Percentiles rank a stretch among this genome's conserved stretches.
phyloP scores from a whole-genome alignment of 2,113 vertebrate species.

The Myotis brandtii region DNA sequence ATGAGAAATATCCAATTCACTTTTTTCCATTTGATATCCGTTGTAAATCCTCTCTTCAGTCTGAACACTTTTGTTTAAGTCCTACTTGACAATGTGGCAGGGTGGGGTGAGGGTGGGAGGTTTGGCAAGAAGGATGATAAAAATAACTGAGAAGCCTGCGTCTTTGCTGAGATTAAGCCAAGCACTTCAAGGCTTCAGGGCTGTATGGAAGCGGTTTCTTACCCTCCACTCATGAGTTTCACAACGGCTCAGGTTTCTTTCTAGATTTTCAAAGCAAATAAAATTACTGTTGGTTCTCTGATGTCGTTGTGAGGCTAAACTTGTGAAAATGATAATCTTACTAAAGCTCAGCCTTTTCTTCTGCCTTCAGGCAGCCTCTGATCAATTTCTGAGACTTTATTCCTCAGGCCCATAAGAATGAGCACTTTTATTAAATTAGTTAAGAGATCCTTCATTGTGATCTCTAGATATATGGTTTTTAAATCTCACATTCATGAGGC shows the following conservation, averaged over 20 bases:
- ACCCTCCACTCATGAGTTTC: too few species aligned
- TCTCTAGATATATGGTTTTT: background rate
- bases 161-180: background rate
- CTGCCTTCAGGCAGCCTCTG: constrained; percentile 10
- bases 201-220: background rate
- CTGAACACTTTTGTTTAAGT: background rate
- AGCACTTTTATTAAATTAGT: constrained; percentile 9
- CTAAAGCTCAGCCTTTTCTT: background rate
- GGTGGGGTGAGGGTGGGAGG: background rate
- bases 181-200: background rate
- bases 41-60: background rate
- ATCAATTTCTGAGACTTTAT: constrained; percentile 1
- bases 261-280: constrained; percentile 43
- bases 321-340: background rate
- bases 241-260: background rate
- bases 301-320: background rate
- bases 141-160: background rate
- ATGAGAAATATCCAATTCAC: constrained; percentile 58
- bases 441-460: constrained; percentile 11
- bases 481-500: constrained; percentile 48
- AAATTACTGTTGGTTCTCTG: constrained; percentile 21
- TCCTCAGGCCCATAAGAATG: background rate
- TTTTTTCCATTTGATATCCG: background rate
- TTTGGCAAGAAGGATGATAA: background rate
- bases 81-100: background rate